These are phyloP conservation scores for Nymphalis io DNA, from an alignment of 1,140 invertebrate species.

Conservation along the genomic window DNA sequence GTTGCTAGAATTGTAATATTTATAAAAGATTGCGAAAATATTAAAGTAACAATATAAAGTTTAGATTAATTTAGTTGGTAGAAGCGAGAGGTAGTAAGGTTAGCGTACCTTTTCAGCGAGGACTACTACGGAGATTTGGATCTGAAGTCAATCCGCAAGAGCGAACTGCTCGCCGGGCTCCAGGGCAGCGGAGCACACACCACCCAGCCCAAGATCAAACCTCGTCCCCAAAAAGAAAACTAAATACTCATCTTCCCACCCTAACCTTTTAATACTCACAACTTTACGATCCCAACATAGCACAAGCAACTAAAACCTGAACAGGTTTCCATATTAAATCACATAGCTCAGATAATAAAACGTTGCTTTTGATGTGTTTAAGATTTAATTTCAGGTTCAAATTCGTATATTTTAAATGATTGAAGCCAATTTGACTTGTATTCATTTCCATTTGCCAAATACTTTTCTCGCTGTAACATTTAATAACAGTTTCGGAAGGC, in stretches of 20 bases:
- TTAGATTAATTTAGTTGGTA: slow-evolving; percentile 52
- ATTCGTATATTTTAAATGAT: slow-evolving; percentile 58
- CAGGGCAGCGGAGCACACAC: slow-evolving; percentile 82
- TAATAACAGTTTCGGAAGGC: slow-evolving; percentile 66
- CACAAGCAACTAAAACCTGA: slow-evolving; percentile 45
- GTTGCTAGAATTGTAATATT: slow-evolving; percentile 66
- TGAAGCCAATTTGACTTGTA: slow-evolving; percentile 70
- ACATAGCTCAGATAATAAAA: slow-evolving; percentile 23
- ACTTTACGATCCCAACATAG: slow-evolving; percentile 57
- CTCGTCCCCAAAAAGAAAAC: slow-evolving; percentile 78
- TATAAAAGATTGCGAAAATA: slow-evolving; percentile 49
- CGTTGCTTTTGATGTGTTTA: slow-evolving; percentile 57
- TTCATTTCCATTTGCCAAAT: slow-evolving; percentile 78
- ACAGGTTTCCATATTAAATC: slow-evolving; percentile 16
- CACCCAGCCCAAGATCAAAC: slow-evolving; percentile 79
- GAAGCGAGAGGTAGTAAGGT: slow-evolving; percentile 73
- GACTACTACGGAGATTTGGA: slow-evolving; percentile 97
- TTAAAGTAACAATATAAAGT: slow-evolving; percentile 32
- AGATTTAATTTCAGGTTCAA: slow-evolving; percentile 66
- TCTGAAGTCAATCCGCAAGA: slow-evolving; percentile 95
- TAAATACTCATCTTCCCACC: slow-evolving; percentile 57
- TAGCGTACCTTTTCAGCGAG: slow-evolving; percentile 86
- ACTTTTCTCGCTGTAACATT: slow-evolving; percentile 67
- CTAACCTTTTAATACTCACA: slow-evolving; percentile 74
- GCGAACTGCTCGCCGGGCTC: slow-evolving; percentile 91